Evolutionary conservation across 1,140 invertebrate species (phyloP).

Genomic region (Macrotrachela quadricornifera): DNA sequence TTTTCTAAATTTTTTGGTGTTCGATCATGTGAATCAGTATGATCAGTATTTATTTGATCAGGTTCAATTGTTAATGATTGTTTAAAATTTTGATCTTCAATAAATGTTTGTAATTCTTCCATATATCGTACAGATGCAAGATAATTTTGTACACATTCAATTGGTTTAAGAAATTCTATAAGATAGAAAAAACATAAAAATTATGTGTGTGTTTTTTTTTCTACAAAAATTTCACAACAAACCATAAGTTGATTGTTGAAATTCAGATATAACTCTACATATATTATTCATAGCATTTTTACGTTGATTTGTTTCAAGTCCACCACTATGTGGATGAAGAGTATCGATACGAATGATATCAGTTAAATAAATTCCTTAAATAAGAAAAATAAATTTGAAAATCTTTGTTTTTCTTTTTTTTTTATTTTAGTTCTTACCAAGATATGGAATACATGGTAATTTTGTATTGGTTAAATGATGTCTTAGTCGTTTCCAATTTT

Average conservation of each 20-base stretch:
- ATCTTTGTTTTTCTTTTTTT: no score
- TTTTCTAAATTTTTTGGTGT: no score
- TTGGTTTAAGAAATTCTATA: neutral
- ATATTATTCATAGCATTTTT: constrained; percentile 72
- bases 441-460: constrained; percentile 14
- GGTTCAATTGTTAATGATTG: constrained; percentile 23
- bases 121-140: constrained; percentile 71
- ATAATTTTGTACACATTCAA: constrained; percentile 52
- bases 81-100: constrained; percentile 88
- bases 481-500: no score
- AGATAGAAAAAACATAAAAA: no score
- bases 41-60: neutral
- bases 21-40: no score
- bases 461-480: neutral
- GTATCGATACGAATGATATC: constrained; percentile 82
- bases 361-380: constrained; percentile 58
- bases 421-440: constrained; percentile 33
- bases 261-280: constrained; percentile 55
- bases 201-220: no score
- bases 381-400: no score
- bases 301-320: constrained; percentile 51
- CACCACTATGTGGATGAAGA: constrained; percentile 61
- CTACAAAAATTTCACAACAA: no score
- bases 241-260: constrained; percentile 62
- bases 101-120: constrained; percentile 80